phyloP scores from a whole-genome alignment of 30 jellyfish, hydroid and myxozoan species.

The Hydra vulgaris region DNA sequence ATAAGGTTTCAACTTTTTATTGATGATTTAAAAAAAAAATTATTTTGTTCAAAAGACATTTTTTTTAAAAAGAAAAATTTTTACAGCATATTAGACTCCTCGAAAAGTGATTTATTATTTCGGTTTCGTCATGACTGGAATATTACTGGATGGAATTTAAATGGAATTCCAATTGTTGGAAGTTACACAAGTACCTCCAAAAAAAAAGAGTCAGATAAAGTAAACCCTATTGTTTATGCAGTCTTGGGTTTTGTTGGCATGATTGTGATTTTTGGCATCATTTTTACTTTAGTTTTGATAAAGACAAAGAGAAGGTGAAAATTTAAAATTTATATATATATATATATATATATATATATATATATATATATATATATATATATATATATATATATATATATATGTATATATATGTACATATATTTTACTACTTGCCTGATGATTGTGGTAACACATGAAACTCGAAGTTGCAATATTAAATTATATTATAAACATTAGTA shows the following conservation, averaged over 20 bases:
- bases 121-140: slow-evolving; percentile 18
- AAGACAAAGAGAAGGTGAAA: slow-evolving; percentile 23
- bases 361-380: too few relatives aligned
- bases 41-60: neutral
- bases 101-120: neutral
- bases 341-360: too few relatives aligned
- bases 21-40: too few relatives aligned
- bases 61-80: neutral
- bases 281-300: slow-evolving; percentile 9
- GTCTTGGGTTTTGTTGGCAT: slow-evolving; percentile 33
- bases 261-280: slow-evolving; percentile 26
- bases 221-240: slow-evolving; percentile 27
- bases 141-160: slow-evolving; percentile 3
- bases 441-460: too few relatives aligned
- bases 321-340: too few relatives aligned
- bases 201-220: neutral
- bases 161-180: neutral
- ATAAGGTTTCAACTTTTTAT: neutral
- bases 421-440: too few relatives aligned
- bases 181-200: neutral
- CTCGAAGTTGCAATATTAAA: too few relatives aligned
- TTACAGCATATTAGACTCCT: neutral
- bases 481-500: too few relatives aligned
- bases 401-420: too few relatives aligned
- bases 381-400: too few relatives aligned